Conservation (phyloP, 2,888 invertebrate genomes). For the Philereme transversata region DNA sequence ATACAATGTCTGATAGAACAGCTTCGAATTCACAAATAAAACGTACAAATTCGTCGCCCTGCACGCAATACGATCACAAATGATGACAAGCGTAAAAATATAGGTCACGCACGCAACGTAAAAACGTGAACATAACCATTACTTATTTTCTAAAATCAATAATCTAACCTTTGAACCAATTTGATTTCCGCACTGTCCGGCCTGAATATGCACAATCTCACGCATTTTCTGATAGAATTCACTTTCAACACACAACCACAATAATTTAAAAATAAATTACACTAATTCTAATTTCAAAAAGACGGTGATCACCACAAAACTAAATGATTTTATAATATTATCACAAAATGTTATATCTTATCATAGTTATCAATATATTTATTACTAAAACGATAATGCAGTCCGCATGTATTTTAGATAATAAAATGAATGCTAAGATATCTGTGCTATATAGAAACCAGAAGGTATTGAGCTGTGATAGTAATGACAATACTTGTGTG, state of each 20-base stretch:
- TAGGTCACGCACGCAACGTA: conserved; percentile 11
- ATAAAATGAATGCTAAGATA: conserved; percentile 10
- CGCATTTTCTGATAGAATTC: conserved; percentile 87
- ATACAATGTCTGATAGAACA: no score
- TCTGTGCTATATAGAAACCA: conserved; percentile 8
- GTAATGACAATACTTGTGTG: background rate
- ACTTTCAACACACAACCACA: conserved; percentile 7
- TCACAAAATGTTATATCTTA: conserved; percentile 37
- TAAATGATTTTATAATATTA: conserved; percentile 25
- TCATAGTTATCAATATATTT: conserved; percentile 24
- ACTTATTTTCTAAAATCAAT: conserved; percentile 12
- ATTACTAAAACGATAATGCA: conserved; percentile 28
- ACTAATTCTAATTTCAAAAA: conserved; percentile 5
- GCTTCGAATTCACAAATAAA: no score
- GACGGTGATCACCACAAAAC: conserved; percentile 8
- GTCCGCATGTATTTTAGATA: conserved; percentile 23
- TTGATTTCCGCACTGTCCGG: conserved; percentile 97
- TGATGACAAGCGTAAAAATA: background rate
- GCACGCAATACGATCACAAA: no score
- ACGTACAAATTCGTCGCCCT: no score
- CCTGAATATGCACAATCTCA: conserved; percentile 97
- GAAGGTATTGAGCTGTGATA: conserved; percentile 3
- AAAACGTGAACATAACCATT: conserved; percentile 3
- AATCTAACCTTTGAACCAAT: conserved; percentile 93
- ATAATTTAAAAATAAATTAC: background rate